A percentile compares a stretch with the other conserved stretches of the same genome.
These are phyloP conservation scores for Xestia c-nigrum DNA, from an alignment of 2,888 invertebrate species.

Conservation along the genomic window DNA sequence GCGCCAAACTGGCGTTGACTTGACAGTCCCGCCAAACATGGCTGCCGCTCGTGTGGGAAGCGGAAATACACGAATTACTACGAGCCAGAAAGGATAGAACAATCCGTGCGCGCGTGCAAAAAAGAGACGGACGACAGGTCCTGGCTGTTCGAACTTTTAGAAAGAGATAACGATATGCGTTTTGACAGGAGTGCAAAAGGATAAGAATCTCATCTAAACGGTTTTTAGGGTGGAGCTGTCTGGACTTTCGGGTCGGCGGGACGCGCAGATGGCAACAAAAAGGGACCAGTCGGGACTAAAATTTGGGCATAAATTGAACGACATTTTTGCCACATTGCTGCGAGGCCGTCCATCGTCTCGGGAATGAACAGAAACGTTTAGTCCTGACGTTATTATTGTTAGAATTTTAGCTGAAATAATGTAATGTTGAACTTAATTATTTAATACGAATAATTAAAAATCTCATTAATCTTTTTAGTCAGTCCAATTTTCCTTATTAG, in stretches of 20 bases:
- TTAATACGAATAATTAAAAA: slow-evolving; percentile 37
- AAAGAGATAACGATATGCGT: slow-evolving; percentile 84
- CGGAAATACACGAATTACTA: slow-evolving; percentile 89
- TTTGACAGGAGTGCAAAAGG: slow-evolving; percentile 85
- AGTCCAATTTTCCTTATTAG: slow-evolving; percentile 20
- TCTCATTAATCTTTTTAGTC: slow-evolving; percentile 32
- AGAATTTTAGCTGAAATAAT: slow-evolving; percentile 45
- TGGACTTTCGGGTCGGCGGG: slow-evolving; percentile 85
- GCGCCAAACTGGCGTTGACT: slow-evolving; percentile 90
- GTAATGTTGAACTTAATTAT: slow-evolving; percentile 35
- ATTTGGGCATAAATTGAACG: slow-evolving; percentile 90
- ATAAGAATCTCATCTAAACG: slow-evolving; percentile 85
- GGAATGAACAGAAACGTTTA: slow-evolving; percentile 72
- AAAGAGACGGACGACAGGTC: slow-evolving; percentile 87
- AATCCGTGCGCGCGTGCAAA: slow-evolving; percentile 82
- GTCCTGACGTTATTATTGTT: slow-evolving; percentile 61
- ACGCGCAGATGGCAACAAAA: slow-evolving; percentile 90
- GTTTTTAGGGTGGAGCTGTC: slow-evolving; percentile 91
- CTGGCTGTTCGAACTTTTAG: slow-evolving; percentile 84
- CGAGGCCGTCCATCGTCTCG: slow-evolving; percentile 75
- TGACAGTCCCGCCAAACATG: slow-evolving; percentile 90
- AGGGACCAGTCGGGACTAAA: slow-evolving; percentile 87
- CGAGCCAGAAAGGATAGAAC: slow-evolving; percentile 88
- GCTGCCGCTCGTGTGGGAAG: slow-evolving; percentile 89
- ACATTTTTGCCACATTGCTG: slow-evolving; percentile 88